A percentile compares a stretch with the other conserved stretches of the same genome.
Evolutionary conservation across 92 coral and sea anemone genomes (phyloP).

Genomic region (Parazoanthus atlanticus): DNA sequence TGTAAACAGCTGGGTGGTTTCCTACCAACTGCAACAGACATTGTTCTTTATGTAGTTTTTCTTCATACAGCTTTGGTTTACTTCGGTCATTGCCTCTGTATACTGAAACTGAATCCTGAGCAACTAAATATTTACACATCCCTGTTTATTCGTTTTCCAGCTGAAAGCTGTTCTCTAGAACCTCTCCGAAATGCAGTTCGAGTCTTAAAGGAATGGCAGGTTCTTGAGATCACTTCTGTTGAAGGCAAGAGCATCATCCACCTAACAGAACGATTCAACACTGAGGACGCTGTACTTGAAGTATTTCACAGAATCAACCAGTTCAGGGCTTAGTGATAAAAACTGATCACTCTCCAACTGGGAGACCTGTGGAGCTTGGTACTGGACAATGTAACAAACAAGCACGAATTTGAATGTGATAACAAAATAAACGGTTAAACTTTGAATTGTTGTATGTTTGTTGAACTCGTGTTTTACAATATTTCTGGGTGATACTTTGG

Average conservation of each 20-base stretch:
- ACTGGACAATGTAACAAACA: neutral
- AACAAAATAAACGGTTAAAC: neutral
- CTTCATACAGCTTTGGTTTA: too few species aligned
- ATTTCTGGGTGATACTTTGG: neutral
- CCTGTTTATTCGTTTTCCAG: conserved; percentile 35
- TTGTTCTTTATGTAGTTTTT: too few species aligned
- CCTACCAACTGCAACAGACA: too few species aligned
- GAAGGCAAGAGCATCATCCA: conserved; percentile 43
- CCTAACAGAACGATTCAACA: conserved; percentile 63
- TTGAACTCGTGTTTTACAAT: neutral
- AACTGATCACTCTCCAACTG: neutral
- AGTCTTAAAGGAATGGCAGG: conserved; percentile 74
- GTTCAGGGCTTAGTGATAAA: conserved; percentile 52
- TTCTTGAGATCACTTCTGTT: conserved; percentile 42
- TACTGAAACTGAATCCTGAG: neutral
- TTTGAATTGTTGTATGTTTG: neutral
- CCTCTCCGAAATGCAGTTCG: conserved; percentile 84
- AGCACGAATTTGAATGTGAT: neutral
- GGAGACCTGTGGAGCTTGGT: neutral
- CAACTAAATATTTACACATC: neutral
- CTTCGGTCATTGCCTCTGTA: neutral
- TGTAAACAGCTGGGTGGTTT: too few species aligned
- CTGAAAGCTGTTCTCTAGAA: conserved; percentile 88
- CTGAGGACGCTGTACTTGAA: conserved; percentile 66
- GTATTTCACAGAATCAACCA: conserved; percentile 68